Base-by-base conservation (phyloP, 2,113 vertebrate species). In the Microcebus griseorufus region DNA sequence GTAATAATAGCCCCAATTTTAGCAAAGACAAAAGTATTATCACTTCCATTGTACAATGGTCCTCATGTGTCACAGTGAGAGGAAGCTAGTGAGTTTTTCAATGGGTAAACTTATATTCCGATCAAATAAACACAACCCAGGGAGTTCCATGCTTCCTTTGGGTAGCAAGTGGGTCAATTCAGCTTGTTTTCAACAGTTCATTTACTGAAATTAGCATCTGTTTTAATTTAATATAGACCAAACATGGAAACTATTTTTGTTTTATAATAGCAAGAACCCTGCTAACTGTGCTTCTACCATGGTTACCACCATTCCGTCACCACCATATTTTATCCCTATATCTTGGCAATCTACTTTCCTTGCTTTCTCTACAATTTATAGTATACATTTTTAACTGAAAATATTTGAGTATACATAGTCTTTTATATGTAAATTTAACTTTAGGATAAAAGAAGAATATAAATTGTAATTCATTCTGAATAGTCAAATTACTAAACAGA, bases 331-430 rank as follows among this genome's bases (percentile, higher is more conserved):
- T 2, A 82, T 90, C 60, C 85, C 16, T n/a, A 10, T 58, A 53
- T 69, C 83, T 96, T 14, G 32, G 13, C 27, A 65, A n/a, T 87
- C 29, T 45, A 83, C 27, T 60, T 39, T 60, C 76, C 70, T 65
- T 92, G 3, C 45, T 80, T 89, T 79, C n/a, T 79, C 32, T 90
- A 60, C 25, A 55, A n/a, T 90, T 75, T 86, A 60, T 5, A 51
- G 17, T 60, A 84, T 42, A 48, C 55, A 87, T 45, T 93, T 89
- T 64, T 93, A 90, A 60, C 51, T 88, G 42, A 96, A 95, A 84
- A 90, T 51, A 64, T 88, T 51, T 94, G 42, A 34, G 1, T 72
- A 10, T 20, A 89, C 17, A 27, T 42, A 51, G 10, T 58, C 32
- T 94, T 92, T 73, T 48, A 79, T 80, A 92, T 4, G 64, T 70